Conservation (phyloP, 2,888 invertebrate species). For the Drosophila fungiperda region DNA sequence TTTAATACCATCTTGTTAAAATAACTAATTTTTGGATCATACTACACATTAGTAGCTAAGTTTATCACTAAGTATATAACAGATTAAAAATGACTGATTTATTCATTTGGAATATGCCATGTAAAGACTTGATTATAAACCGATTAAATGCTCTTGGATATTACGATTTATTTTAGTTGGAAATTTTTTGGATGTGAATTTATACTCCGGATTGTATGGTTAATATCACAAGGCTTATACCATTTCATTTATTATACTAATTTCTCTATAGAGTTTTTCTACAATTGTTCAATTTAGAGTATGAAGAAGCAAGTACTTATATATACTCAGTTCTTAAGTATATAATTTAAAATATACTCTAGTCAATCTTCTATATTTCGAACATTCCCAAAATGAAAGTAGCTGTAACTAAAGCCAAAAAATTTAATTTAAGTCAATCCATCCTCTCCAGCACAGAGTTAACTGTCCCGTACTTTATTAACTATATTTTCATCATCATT, state of each 20-base stretch:
- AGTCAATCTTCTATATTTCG: background rate
- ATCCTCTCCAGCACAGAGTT: background rate
- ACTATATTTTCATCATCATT: background rate
- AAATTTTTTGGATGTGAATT: background rate
- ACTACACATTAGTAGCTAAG: background rate
- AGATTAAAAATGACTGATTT: background rate
- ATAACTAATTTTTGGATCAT: slow-evolving; percentile 8
- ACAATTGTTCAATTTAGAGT: background rate
- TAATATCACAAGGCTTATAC: slow-evolving; percentile 33
- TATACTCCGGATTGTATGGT: background rate
- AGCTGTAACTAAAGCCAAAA: background rate
- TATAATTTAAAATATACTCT: background rate
- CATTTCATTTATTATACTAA: slow-evolving; percentile 1
- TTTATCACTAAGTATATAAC: background rate
- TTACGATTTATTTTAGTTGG: background rate
- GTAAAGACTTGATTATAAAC: background rate
- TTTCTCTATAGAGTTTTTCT: background rate
- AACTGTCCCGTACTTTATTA: background rate
- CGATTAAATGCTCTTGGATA: background rate
- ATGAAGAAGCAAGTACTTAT: background rate
- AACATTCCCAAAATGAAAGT: background rate
- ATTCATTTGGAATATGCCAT: slow-evolving; percentile 2
- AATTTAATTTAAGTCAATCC: background rate
- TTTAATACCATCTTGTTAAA: slow-evolving; percentile 29
- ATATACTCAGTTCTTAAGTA: background rate